These are phyloP conservation scores for Enteromius paludinosus DNA, from an alignment of 2,797 vertebrate genomes.

Conservation along the genomic window DNA sequence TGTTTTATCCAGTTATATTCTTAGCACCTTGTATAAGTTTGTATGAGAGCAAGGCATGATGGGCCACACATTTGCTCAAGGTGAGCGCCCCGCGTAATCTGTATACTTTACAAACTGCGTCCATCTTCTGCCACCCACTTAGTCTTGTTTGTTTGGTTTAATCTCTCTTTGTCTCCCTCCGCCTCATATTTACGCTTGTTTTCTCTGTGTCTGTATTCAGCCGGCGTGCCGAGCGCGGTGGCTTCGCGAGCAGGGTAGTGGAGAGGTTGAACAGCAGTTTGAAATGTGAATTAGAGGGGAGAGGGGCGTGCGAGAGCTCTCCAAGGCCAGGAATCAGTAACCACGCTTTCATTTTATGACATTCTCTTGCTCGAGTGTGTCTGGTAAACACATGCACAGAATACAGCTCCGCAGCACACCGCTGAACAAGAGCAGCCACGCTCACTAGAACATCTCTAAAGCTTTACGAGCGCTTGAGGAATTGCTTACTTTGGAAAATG, in stretches of 20 bases:
- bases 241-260: slow-evolving; percentile 1
- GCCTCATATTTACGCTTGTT: slow-evolving; percentile 28
- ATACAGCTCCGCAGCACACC: slow-evolving; percentile 10
- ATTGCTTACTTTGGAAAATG: not conserved
- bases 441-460: not conserved
- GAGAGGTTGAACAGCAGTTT: slow-evolving; percentile 44
- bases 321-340: slow-evolving; percentile 28
- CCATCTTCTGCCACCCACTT: slow-evolving; percentile 70
- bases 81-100: slow-evolving; percentile 75
- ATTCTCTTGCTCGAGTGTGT: slow-evolving; percentile 33
- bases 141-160: slow-evolving; percentile 60
- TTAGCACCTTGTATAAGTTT: not conserved
- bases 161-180: slow-evolving; percentile 15
- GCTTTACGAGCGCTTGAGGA: slow-evolving; percentile 1
- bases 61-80: slow-evolving; percentile 73
- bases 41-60: slow-evolving; percentile 64
- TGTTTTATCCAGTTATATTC: not conserved
- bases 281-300: slow-evolving; percentile 51
- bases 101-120: slow-evolving; percentile 69
- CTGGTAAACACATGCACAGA: slow-evolving; percentile 45
- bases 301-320: slow-evolving; percentile 25
- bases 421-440: not conserved
- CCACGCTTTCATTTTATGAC: slow-evolving; percentile 39
- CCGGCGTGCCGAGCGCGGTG: not conserved
- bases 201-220: slow-evolving; percentile 29